A percentile compares a stretch with the other conserved stretches of the same genome.
phyloP scores from a whole-genome alignment of 2,888 invertebrate species.

The Xanthia icteritia region DNA sequence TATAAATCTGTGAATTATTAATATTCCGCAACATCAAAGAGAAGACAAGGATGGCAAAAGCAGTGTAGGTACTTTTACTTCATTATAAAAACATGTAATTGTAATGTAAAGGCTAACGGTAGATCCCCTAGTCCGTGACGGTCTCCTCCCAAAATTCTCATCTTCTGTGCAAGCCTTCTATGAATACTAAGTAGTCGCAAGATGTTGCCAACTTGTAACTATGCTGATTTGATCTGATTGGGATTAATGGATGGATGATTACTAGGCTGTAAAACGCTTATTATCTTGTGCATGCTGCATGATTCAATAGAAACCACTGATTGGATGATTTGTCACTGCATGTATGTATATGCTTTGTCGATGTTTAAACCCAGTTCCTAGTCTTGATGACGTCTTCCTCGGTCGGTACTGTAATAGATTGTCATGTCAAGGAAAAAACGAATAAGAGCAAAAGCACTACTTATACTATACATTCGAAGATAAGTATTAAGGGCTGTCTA shows the following conservation, averaged over 20 bases:
- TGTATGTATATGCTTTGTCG: constrained; percentile 9
- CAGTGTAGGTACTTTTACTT: background rate
- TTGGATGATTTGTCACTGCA: constrained; percentile 18
- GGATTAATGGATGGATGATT: constrained; percentile 50
- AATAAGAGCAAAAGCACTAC: background rate
- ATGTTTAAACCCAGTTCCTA: constrained; percentile 20
- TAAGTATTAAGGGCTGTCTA: background rate
- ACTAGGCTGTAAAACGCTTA: constrained; percentile 36
- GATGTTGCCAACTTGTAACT: constrained; percentile 49
- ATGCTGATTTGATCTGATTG: constrained; percentile 58
- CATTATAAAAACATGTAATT: constrained; percentile 28
- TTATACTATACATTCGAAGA: background rate
- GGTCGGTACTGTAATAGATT: constrained; percentile 18
- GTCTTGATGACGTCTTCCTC: constrained; percentile 29
- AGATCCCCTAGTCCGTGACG: constrained; percentile 18
- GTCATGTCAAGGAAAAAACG: constrained; percentile 41
- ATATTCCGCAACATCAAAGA: constrained; percentile 2
- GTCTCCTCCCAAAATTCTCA: constrained; percentile 53
- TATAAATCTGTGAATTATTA: background rate
- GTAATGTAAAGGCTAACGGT: constrained; percentile 40
- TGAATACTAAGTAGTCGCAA: constrained; percentile 50
- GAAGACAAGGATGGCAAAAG: constrained; percentile 6
- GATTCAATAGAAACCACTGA: constrained; percentile 55
- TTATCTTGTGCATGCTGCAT: constrained; percentile 38
- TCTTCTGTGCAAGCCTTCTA: constrained; percentile 28